These are phyloP conservation scores for Furnarius figulus DNA, from an alignment of 2,113 vertebrate genomes.

Conservation along the genomic window DNA sequence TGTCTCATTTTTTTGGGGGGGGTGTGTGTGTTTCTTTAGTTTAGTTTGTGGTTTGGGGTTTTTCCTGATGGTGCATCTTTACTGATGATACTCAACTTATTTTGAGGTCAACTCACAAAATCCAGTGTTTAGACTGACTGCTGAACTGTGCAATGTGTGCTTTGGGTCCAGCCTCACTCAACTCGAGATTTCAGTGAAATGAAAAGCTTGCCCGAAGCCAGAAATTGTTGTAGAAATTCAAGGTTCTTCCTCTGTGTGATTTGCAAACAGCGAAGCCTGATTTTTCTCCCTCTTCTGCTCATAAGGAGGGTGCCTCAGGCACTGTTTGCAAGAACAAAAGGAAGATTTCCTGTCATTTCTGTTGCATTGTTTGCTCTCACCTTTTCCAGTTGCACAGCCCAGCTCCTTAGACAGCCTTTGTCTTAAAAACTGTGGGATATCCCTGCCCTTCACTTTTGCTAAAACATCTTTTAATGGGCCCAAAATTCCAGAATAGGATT, in stretches of 20 bases:
- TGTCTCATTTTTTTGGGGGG: not conserved
- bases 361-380: not conserved
- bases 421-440: not conserved
- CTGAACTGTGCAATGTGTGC: not conserved
- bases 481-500: not conserved
- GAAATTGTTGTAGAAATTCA: not conserved
- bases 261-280: not conserved
- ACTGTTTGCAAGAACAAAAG: not conserved
- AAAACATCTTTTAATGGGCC: not conserved
- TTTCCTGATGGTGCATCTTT: not conserved
- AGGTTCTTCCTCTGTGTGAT: not conserved
- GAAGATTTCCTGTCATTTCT: not conserved
- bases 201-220: not conserved
- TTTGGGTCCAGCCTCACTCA: not conserved
- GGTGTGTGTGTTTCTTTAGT: not conserved
- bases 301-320: not conserved
- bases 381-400: not conserved
- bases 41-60: not conserved
- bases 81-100: not conserved
- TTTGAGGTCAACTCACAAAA: not conserved
- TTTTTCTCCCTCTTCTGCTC: not conserved
- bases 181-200: not conserved
- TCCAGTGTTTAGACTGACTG: not conserved
- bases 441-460: not conserved
- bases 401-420: not conserved